Evolutionary conservation across 2,113 vertebrate species (phyloP).

Genomic region (Seriola rivoliana): DNA sequence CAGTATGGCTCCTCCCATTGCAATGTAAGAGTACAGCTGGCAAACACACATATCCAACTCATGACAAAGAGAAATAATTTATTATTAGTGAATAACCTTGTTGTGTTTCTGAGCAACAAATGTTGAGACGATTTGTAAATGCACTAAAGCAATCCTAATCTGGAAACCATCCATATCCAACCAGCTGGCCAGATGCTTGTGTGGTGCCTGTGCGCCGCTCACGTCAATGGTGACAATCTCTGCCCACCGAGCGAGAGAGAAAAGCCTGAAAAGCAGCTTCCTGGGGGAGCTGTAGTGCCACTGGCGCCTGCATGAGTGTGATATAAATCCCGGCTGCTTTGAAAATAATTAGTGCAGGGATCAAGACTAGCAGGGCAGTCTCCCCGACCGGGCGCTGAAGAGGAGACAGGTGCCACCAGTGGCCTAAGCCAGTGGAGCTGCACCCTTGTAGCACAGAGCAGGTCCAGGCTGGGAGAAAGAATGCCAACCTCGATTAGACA

Average conservation of each 20-base stretch:
- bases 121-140: constrained; percentile 22
- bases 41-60: neutral
- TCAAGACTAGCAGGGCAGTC: constrained; percentile 78
- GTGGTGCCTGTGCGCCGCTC: constrained; percentile 48
- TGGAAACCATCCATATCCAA: constrained; percentile 55
- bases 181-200: constrained; percentile 53
- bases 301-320: constrained; percentile 79
- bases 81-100: constrained; percentile 17
- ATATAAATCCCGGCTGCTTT: constrained; percentile 83
- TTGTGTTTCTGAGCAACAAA: constrained; percentile 19
- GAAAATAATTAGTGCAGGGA: constrained; percentile 84
- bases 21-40: neutral
- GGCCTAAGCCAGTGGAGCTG: constrained; percentile 79
- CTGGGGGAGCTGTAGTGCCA: constrained; percentile 65
- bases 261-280: constrained; percentile 70
- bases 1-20: neutral
- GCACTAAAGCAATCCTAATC: constrained; percentile 14
- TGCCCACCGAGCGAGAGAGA: constrained; percentile 58
- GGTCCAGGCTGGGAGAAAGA: constrained; percentile 59
- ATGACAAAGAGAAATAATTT: neutral
- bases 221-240: constrained; percentile 61
- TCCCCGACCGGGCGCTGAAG: constrained; percentile 80
- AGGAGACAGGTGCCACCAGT: constrained; percentile 84
- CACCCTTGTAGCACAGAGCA: constrained; percentile 60
- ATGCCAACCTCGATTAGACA: constrained; percentile 61